Base-by-base conservation (phyloP, 2,797 vertebrate genomes). In the Nannoperca obscura region DNA sequence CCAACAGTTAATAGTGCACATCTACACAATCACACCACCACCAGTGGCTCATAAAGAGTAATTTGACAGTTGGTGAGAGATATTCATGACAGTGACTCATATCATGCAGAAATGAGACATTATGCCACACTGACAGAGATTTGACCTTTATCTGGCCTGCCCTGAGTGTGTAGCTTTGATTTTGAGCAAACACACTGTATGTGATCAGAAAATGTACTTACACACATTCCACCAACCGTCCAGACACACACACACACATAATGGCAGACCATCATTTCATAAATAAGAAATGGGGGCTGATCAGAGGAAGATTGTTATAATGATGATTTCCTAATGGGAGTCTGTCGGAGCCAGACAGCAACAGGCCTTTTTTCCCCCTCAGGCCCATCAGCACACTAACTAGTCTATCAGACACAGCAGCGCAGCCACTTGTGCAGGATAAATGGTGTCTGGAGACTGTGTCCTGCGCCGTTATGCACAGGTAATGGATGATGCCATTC, bases 251-350 rank as follows among this genome's bases (percentile, higher is more conserved):
- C 47, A 80, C 73, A 38, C 63, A 22, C 54, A 46, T 50, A 44
- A 60, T 47, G 46, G 15, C 75, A 62, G 52, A 38, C 42, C n/a
- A 1, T 83, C 61, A 61, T 78, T 71, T 85, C 62, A 68, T 50
- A 27, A 66, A 71, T 69, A 60, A 76, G 68, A 80, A 54, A 54
- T 20, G 1, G 77, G 10, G 32, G 30, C 63, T 72, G 75, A 76
- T 75, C 47, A 19, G 22, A 46, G 66, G 68, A 74, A 53, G 71
- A 89, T 79, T 71, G 68, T 78, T 76, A 0, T 72, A 71, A 75
- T 74, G 79, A 80, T 84, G 73, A 85, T 88, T 85, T 88, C 63
- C 66, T 85, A 80, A 86, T 88, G 77, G 64, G 46, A 80, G 53
- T 83, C 60, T 85, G 80, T 78, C 70, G 82, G 83, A 80, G 77